Base-by-base conservation (phyloP, 2,113 vertebrate genomes). In the Acinonyx jubatus region DNA sequence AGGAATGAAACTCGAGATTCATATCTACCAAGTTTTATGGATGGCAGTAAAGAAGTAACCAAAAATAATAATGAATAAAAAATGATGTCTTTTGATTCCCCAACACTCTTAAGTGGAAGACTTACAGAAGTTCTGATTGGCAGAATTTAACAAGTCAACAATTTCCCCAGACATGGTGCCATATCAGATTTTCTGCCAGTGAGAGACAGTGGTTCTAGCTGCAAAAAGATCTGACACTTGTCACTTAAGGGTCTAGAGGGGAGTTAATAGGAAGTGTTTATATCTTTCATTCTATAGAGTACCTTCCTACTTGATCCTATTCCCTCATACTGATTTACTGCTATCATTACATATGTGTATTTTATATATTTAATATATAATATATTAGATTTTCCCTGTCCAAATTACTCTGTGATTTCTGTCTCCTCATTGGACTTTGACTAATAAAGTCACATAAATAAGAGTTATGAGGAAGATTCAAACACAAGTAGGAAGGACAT, bases 191-290 rank as follows among this genome's bases (percentile, higher is more conserved):
- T 41, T 78, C 27, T 52, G 1, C 23, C 27, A 45, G 1, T 71
- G 41, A 65, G n/a, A 5, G 15, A 48, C 7, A 65, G 18, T 19
- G 10, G 5, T 76, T 91, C 27, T 27, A 31, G 57, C 38, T 23
- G 1, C 21, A 36, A 12, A 7, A 78, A 5, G 4, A 2, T 79
- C 15, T 76, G 13, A 55, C 69, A 79, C 10, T 92, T 29, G 38
- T 4, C 23, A 29, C 29, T 71, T 0, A 2, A 71, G 18, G 31
- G 11, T 79, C 9, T 29, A 66, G 11, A 41, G 13, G 31, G 12
- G 15, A 16, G 1, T 1, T 41, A 0, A 68, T 79, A 41, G 41
- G 4, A 23, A 14, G 4, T 36, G 4, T 7, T 65, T 83, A 23
- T 45, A 11, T 36, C 5, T 57, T 71, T 92, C 29, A 52, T 52